phyloP scores from a whole-genome alignment of 2,888 invertebrate species.

The Xylota sylvarum region DNA sequence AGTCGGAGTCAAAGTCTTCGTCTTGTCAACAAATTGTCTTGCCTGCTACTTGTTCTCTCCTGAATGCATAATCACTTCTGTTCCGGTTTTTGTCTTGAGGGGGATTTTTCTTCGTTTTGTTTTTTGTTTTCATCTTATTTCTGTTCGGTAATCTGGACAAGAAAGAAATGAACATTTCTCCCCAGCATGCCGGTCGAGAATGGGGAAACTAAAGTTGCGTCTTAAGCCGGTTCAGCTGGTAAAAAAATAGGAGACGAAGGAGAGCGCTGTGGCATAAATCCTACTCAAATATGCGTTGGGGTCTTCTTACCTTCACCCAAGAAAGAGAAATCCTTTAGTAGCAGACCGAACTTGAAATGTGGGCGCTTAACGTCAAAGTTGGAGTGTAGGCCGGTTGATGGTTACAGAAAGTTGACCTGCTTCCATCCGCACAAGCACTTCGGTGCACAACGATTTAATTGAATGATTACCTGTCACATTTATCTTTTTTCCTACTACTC shows the following conservation, averaged over 20 bases:
- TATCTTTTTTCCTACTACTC: slow-evolving; percentile 39
- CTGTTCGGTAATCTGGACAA: slow-evolving; percentile 53
- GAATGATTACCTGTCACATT: slow-evolving; percentile 77
- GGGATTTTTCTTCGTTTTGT: slow-evolving; percentile 19
- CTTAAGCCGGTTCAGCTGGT: slow-evolving; percentile 74
- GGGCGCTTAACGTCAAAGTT: slow-evolving; percentile 71
- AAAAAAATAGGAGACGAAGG: slow-evolving; percentile 36
- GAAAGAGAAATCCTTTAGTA: slow-evolving; percentile 56
- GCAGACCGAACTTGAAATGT: slow-evolving; percentile 64
- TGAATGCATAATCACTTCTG: slow-evolving; percentile 75
- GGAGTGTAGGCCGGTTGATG: slow-evolving; percentile 46
- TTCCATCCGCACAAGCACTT: slow-evolving; percentile 54
- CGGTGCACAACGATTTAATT: slow-evolving; percentile 65
- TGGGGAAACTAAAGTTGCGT: slow-evolving; percentile 62
- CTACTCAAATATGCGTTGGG: slow-evolving; percentile 72
- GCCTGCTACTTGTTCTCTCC: slow-evolving; percentile 34
- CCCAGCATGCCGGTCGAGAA: slow-evolving; percentile 13
- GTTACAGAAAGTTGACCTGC: slow-evolving; percentile 56
- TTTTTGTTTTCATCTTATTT: slow-evolving; percentile 43
- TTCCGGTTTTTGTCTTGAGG: slow-evolving; percentile 64
- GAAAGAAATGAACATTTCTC: slow-evolving; percentile 62
- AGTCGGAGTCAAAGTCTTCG: slow-evolving; percentile 21
- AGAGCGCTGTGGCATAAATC: slow-evolving; percentile 61
- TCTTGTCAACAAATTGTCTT: slow-evolving; percentile 68
- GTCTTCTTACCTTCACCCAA: slow-evolving; percentile 22